Conservation (phyloP, 2,888 invertebrate genomes). For the Agrilus mali region DNA sequence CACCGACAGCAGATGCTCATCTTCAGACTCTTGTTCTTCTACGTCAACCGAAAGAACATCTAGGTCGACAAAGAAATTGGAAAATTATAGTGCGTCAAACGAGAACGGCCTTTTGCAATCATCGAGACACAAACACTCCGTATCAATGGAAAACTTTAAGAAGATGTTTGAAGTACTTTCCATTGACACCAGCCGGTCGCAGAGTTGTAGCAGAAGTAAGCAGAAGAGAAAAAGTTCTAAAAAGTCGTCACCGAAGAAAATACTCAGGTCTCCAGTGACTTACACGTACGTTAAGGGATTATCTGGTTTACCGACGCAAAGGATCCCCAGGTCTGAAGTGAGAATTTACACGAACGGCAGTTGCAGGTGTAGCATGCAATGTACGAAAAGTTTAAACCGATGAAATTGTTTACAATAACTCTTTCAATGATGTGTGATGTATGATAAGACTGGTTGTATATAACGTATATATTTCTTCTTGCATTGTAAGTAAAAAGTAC, state of each 20-base stretch:
- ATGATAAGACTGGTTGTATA: too few species aligned
- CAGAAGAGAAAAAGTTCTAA: constrained; percentile 36
- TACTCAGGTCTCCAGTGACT: constrained; percentile 62
- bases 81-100: constrained; percentile 16
- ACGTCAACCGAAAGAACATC: constrained; percentile 25
- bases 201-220: constrained; percentile 43
- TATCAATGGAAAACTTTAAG: constrained; percentile 50
- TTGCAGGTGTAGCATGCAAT: constrained; percentile 28
- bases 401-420: constrained; percentile 13
- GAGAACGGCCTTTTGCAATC: constrained; percentile 34
- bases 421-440: background rate
- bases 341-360: constrained; percentile 20
- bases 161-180: constrained; percentile 59
- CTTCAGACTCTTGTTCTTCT: constrained; percentile 32
- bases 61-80: constrained; percentile 19
- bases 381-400: constrained; percentile 27
- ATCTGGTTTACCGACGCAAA: constrained; percentile 69
- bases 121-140: constrained; percentile 31
- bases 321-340: constrained; percentile 49
- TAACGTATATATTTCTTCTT: too few species aligned
- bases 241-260: constrained; percentile 56
- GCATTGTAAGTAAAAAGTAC: too few species aligned
- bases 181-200: constrained; percentile 46
- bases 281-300: constrained; percentile 72
- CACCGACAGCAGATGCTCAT: constrained; percentile 36